Evolutionary conservation across 2,113 vertebrate species (phyloP).

Genomic region (Muscicapa adusta): DNA sequence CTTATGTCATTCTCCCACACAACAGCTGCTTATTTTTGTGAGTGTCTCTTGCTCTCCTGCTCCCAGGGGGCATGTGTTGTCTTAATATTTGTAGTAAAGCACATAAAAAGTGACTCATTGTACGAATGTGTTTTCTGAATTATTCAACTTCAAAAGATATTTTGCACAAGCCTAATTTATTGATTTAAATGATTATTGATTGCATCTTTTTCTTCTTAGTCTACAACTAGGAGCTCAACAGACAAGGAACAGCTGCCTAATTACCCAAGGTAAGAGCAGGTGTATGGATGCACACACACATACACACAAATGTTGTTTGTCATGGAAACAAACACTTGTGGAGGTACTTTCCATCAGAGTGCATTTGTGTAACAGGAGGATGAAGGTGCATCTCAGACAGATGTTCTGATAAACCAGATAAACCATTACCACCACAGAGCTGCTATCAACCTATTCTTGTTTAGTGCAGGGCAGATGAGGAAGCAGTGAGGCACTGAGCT

Average conservation of each 20-base stretch:
- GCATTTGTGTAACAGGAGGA: neutral
- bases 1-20: neutral
- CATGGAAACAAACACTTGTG: neutral
- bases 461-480: neutral
- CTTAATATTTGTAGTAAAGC: neutral
- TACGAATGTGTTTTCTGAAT: neutral
- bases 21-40: neutral
- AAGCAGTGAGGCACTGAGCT: neutral
- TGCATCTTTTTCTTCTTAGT: slow-evolving; percentile 27
- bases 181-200: neutral
- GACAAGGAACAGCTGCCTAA: slow-evolving; percentile 36
- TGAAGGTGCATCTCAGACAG: neutral
- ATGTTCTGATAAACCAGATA: neutral
- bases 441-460: neutral
- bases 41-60: neutral
- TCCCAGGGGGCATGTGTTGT: neutral
- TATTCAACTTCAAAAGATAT: neutral
- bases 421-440: neutral
- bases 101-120: neutral
- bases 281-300: neutral
- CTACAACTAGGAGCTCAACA: neutral
- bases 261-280: slow-evolving; percentile 54
- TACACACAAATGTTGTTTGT: neutral
- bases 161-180: neutral
- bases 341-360: neutral